Evolutionary conservation across 2,797 vertebrate species (phyloP), one percentile per base, ranked within the genome.

Genomic region (Muscicapa comitata): DNA sequence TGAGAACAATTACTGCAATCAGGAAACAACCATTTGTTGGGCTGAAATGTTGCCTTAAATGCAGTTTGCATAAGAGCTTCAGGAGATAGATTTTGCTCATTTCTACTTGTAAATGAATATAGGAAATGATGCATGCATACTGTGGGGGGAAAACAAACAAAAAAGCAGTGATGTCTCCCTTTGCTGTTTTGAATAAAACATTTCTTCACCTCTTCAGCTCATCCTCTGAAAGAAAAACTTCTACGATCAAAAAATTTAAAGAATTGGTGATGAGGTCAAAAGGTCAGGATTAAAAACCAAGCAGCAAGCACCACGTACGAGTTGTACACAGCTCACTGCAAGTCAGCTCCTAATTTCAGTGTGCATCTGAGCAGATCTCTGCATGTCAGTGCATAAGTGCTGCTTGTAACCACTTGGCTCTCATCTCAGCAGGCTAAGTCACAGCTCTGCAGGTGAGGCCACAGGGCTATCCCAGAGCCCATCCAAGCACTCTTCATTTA

Each of bases 401-500:
- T 50, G 59, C 67, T 59, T 25, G 37, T 7, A 37, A 17, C 5
- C 55, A 42, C 45, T 45, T 8, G 9, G 15, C 53, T 61, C 38
- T 55, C 40, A 21, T 53, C 75, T 53, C 51, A 48, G 48, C 45
- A 71, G 42, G 53, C 10, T 18, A 13, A 80, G 38, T 42, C 59
- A 68, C 9, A 7, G 80, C 72, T 74, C 74, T 66, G 40, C 45
- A 75, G 7, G 45, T 4, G 21, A 53, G 78, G 54, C 13, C 17
- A 15, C 35, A 23, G 45, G n/a, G 47, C 6, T 24, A 70, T 20
- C 84, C 54, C 67, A 90, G 48, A 82, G 59, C 33, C 45, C 81
- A 59, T 42, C 29, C n/a, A 29, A 58, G 40, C 24, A 23, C 58
- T 58, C 18, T 58, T 24, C 0, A 0, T 16, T 57, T 8, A 9